Conservation (phyloP, 2,113 vertebrate genomes). For the Meleagris gallopavo region DNA sequence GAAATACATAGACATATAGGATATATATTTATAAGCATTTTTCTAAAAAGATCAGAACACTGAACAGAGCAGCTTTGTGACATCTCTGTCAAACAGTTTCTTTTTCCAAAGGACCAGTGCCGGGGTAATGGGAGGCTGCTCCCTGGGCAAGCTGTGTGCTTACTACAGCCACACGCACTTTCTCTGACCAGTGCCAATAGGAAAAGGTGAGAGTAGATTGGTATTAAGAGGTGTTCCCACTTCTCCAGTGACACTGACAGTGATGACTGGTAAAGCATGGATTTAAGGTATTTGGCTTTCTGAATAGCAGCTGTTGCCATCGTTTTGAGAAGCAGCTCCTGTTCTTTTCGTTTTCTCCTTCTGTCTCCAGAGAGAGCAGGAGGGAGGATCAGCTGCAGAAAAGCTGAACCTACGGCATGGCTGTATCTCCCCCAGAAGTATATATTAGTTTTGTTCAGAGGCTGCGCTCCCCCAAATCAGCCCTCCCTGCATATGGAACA, state of each 20-base stretch:
- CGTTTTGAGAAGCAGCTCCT: background rate
- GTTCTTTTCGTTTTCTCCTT: background rate
- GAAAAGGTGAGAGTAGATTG: background rate
- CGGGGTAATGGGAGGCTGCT: background rate
- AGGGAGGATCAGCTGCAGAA: background rate
- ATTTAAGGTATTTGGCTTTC: background rate
- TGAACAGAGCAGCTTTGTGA: background rate
- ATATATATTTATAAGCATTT: slow-evolving; percentile 48
- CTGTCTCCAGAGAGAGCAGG: background rate
- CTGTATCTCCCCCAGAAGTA: background rate
- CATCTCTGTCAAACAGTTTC: background rate
- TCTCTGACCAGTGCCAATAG: background rate
- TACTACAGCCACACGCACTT: background rate
- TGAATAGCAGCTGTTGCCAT: background rate
- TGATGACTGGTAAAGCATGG: background rate
- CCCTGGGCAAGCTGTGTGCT: fast-evolving
- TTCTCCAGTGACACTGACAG: background rate
- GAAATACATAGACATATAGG: background rate
- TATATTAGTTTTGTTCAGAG: background rate
- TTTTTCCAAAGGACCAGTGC: background rate
- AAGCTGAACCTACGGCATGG: background rate
- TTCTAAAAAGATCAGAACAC: background rate
- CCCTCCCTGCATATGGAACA: fast-evolving
- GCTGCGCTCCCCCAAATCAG: background rate
- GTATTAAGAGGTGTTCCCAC: background rate